Evolutionary conservation across 2,113 vertebrate genomes (phyloP), one percentile per base, ranked within the genome.

Genomic region (Pachyramphus minor): DNA sequence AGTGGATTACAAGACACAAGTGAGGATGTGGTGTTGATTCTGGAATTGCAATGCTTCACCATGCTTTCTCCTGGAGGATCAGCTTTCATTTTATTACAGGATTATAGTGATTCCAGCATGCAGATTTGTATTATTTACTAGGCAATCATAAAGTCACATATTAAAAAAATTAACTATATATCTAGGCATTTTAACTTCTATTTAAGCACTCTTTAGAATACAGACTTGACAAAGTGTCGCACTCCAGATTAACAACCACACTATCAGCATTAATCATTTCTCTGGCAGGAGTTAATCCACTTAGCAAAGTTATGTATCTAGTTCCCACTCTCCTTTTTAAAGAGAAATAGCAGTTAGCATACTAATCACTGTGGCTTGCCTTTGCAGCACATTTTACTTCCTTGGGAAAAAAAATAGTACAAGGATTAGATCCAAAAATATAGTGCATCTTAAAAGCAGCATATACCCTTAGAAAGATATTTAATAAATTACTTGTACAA

Each of bases 371-470:
- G 95, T 94, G 94, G 96, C 90, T 94, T 96, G 92, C 93, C 81
- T 90, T 94, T 95, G 91, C 96, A 95, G 93, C 93, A 90, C 95
- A 81, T 96, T 97, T 97, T 95, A 96, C 96, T 98, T 98, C 97
- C 97, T 98, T 96, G 95, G 97, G 96, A 97, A 98, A 97, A 96
- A 95, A 94, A 94, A 81, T 17, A 96, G 89, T 95, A 96, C 49
- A 97, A 97, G 97, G 98, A 98, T 98, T 98, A 97, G 95, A 98
- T 98, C 97, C 97, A 97, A 97, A 97, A 98, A 97, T 94, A 98
- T 97, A 98, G 97, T 98, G 97, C 98, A 98, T 98, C 89, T 97
- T 97, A 96, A 97, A 97, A 98, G 98, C 98, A 98, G 98, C 98
- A 98, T 98, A 98, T 98, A 97, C 95, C 94, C 96, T 98, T 96